phyloP scores from a whole-genome alignment of 2,113 vertebrate genomes.

The Pluvialis apricaria region DNA sequence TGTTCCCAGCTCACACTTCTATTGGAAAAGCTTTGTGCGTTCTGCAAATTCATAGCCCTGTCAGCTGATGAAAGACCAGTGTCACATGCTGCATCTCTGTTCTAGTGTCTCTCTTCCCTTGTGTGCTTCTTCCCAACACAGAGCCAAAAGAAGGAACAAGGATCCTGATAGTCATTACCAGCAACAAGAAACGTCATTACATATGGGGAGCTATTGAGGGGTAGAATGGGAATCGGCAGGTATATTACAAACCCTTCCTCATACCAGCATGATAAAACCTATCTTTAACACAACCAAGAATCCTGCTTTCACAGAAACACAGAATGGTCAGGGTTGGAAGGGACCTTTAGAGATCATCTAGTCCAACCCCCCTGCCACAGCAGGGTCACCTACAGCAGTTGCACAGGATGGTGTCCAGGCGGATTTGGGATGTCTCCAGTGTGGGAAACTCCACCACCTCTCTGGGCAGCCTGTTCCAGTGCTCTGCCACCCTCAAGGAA shows the following conservation, averaged over 20 bases:
- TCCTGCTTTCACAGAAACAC: neutral
- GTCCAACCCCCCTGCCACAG: too few relatives aligned
- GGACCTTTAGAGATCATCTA: too few relatives aligned
- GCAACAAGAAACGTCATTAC: rapidly evolving
- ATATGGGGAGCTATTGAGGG: neutral
- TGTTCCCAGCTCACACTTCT: neutral
- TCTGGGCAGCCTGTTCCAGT: too few relatives aligned
- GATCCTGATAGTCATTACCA: neutral
- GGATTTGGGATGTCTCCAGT: too few relatives aligned
- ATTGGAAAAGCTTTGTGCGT: rapidly evolving
- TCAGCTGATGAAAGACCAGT: neutral
- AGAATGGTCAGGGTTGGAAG: too few relatives aligned
- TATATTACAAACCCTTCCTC: neutral
- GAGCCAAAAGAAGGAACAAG: neutral
- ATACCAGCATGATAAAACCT: neutral
- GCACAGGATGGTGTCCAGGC: too few relatives aligned
- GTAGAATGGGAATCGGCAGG: neutral
- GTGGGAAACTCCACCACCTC: too few relatives aligned
- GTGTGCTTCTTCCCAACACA: neutral
- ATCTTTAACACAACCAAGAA: neutral
- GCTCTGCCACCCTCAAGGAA: too few relatives aligned
- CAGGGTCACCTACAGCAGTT: too few relatives aligned
- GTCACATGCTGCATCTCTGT: neutral
- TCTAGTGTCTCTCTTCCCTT: neutral
- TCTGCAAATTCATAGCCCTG: neutral